Conservation (phyloP, 1,140 invertebrate genomes). For the Branchinecta lynchi region DNA sequence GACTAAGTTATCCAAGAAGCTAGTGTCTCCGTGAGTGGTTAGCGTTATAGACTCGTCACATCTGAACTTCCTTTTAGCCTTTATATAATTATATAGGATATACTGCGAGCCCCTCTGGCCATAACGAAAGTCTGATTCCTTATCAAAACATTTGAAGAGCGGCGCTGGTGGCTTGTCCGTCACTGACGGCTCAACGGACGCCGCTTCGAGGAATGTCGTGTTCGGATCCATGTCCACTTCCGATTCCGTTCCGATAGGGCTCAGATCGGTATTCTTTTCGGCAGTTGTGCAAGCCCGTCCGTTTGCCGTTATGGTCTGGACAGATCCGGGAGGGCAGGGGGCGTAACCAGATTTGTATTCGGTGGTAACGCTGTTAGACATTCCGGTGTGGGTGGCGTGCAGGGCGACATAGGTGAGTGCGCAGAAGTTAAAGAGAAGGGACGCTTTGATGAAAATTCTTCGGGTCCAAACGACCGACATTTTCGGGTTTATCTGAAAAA, state of each 20-base stretch:
- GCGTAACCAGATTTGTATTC: not conserved
- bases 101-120: constrained; percentile 69
- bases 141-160: constrained; percentile 15
- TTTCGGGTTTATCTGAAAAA: not conserved
- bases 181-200: constrained; percentile 6
- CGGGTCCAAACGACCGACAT: constrained; percentile 11
- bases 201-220: constrained; percentile 10
- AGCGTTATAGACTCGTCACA: constrained; percentile 78
- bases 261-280: not conserved
- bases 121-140: constrained; percentile 16
- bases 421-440: constrained; percentile 20
- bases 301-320: not conserved
- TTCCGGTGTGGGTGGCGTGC: constrained; percentile 18
- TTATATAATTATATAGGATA: constrained; percentile 75
- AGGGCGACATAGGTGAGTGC: constrained; percentile 21
- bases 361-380: not conserved
- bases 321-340: not conserved
- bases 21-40: constrained; percentile 78
- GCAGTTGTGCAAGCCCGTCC: not conserved
- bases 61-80: constrained; percentile 30
- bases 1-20: constrained; percentile 73
- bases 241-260: constrained; percentile 8
- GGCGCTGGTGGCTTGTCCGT: constrained; percentile 13
- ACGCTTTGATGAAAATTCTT: constrained; percentile 18
- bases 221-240: constrained; percentile 19